Evolutionary conservation across 1,140 invertebrate genomes (phyloP), one percentile per base, ranked within the genome.

Genomic region (Portunus trituberculatus): DNA sequence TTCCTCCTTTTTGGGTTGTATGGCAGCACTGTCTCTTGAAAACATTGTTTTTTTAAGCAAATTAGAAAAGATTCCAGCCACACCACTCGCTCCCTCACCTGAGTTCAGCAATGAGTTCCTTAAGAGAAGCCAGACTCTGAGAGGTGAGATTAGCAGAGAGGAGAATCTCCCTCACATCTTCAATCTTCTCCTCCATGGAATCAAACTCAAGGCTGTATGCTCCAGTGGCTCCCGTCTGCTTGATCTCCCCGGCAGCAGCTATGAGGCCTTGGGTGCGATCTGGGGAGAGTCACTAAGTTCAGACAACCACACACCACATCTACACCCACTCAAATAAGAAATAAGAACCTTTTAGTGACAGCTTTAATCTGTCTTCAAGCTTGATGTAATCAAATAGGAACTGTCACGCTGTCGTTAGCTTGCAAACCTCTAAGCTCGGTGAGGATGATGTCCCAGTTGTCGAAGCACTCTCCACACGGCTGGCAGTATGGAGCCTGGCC

Each of bases 401-500:
- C 82, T 86, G 25, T 86, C 3, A 16, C n/a, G 16, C 14, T 31
- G 39, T 39, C 39, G 25, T 29, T 94, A 59, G 52, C 12, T 4
- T 93, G 93, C 93, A 95, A 97, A 98, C 98, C 97, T 97, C 97
- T 97, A 6, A 99, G 97, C 89, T 98, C 98, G 95, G 98, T 97
- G 48, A 99, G 97, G 96, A 99, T 98, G 82, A 97, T 96, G 97
- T 99, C 99, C 99, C 99, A 99, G 97, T 99, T 99, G 96, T 99
- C 98, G 97, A 99, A 99, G 97, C 99, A 99, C 97, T 99, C 99
- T 20, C 99, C 99, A 97, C 99, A 99, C 0, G 99, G 98, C 82
- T 98, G 97, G 97, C 99, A 99, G 96, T 98, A 97, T 0, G 99
- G 99, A 67, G 99, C 98, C 83, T 98, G 97, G 12, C 99, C 99